Percentiles rank a stretch among this genome's conserved stretches.
These are phyloP conservation scores for Triplophysa yarkandensis DNA, from an alignment of 2,797 vertebrate genomes.

Conservation along the genomic window DNA sequence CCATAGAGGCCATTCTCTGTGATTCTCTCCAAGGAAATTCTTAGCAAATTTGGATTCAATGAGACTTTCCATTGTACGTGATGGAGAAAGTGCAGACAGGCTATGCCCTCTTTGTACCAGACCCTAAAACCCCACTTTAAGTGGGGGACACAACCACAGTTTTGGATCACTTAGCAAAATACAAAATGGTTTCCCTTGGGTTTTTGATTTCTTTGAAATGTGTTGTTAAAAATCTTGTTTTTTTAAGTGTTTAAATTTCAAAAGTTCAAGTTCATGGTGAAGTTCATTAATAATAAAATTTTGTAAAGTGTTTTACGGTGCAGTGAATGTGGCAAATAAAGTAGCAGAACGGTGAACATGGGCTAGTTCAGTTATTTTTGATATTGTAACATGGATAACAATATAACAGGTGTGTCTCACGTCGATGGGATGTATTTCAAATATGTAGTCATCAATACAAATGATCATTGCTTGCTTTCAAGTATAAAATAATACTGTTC, in stretches of 20 bases:
- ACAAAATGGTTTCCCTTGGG: neutral
- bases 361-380: neutral
- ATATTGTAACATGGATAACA: too few relatives aligned
- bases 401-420: too few relatives aligned
- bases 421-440: too few relatives aligned
- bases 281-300: neutral
- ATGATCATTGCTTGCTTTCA: too few relatives aligned
- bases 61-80: slow-evolving; percentile 71
- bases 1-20: slow-evolving; percentile 70
- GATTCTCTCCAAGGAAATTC: slow-evolving; percentile 72
- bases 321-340: neutral
- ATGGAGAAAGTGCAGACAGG: slow-evolving; percentile 70
- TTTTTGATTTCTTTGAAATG: neutral
- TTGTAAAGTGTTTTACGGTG: neutral
- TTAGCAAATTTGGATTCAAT: slow-evolving; percentile 74
- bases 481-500: too few relatives aligned
- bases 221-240: neutral
- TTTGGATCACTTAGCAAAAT: neutral
- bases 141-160: neutral
- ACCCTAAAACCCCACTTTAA: slow-evolving; percentile 46
- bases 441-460: too few relatives aligned
- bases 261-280: neutral
- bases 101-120: slow-evolving; percentile 54
- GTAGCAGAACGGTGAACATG: too few relatives aligned
- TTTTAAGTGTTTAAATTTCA: neutral